Percentiles rank a stretch among this genome's conserved stretches.
Evolutionary conservation across 1,140 invertebrate genomes (phyloP).

Genomic region (Diuraphis noxia): DNA sequence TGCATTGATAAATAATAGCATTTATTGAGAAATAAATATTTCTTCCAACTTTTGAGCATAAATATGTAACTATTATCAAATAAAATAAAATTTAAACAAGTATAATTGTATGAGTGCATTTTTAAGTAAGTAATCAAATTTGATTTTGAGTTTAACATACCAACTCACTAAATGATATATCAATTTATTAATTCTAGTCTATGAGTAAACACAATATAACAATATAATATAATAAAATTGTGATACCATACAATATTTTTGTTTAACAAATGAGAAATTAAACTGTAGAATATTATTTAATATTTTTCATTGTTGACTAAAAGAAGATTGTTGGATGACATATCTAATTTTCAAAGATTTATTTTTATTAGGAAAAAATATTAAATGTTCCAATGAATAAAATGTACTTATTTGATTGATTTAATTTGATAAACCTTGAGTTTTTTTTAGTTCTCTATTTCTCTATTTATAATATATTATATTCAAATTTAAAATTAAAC

Average conservation of each 20-base stretch:
- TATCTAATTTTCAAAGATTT: too few relatives aligned
- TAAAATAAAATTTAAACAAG: not conserved
- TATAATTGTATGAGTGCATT: not conserved
- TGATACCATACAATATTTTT: not conserved
- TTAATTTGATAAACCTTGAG: not conserved
- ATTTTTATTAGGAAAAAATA: not conserved
- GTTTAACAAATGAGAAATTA: not conserved
- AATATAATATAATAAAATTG: not conserved
- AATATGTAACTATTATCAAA: not conserved
- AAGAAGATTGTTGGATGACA: too few relatives aligned
- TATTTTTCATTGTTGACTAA: not conserved
- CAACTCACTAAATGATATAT: not conserved
- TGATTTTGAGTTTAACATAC: not conserved
- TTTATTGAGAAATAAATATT: not conserved
- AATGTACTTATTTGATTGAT: not conserved
- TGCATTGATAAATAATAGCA: not conserved
- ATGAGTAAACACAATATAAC: not conserved
- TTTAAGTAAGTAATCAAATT: not conserved
- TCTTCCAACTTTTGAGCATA: not conserved
- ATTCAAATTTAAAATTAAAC: not conserved
- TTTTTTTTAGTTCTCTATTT: not conserved
- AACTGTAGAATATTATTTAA: not conserved
- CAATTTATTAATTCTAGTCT: not conserved
- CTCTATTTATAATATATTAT: not conserved
- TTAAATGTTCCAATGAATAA: not conserved